phyloP scores from a whole-genome alignment of 2,888 invertebrate genomes.

The Sylvicola cinctus region DNA sequence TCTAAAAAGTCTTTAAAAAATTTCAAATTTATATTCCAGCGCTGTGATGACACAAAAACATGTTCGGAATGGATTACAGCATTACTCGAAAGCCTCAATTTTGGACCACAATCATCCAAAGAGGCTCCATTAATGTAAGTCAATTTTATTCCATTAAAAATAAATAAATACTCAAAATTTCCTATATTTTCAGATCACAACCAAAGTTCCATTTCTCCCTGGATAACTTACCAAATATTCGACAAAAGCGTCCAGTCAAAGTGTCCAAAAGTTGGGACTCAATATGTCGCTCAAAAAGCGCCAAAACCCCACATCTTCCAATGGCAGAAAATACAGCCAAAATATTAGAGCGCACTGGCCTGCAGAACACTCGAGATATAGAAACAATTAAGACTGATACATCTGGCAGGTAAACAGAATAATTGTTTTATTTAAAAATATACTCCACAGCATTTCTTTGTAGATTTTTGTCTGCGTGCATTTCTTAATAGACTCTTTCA shows the following conservation, averaged over 20 bases:
- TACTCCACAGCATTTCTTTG: too few species aligned
- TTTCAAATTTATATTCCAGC: conserved; percentile 9
- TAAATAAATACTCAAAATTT: background rate
- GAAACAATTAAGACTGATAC: too few species aligned
- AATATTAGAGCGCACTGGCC: conserved; percentile 14
- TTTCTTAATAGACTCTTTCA: too few species aligned
- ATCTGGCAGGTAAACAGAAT: too few species aligned
- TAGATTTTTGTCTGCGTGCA: too few species aligned
- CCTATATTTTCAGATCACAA: background rate
- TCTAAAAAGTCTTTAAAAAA: background rate
- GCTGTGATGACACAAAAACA: conserved; percentile 16
- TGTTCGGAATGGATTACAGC: conserved; percentile 17
- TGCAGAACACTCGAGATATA: too few species aligned
- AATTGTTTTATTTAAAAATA: too few species aligned
- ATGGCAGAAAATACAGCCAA: conserved; percentile 14
- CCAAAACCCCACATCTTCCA: conserved; percentile 12
- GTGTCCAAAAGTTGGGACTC: conserved; percentile 13
- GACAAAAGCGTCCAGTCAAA: conserved; percentile 7
- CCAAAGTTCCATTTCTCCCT: conserved; percentile 8
- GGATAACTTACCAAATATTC: conserved; percentile 6
- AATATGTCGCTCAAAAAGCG: conserved; percentile 7
- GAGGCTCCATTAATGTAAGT: background rate
- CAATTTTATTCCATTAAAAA: too few species aligned
- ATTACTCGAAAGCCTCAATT: conserved; percentile 13
- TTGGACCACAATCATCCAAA: conserved; percentile 4